A percentile compares a stretch with the other conserved stretches of the same genome.
These are phyloP conservation scores for Garra rufa DNA, from an alignment of 2,113 vertebrate genomes.

Conservation along the genomic window DNA sequence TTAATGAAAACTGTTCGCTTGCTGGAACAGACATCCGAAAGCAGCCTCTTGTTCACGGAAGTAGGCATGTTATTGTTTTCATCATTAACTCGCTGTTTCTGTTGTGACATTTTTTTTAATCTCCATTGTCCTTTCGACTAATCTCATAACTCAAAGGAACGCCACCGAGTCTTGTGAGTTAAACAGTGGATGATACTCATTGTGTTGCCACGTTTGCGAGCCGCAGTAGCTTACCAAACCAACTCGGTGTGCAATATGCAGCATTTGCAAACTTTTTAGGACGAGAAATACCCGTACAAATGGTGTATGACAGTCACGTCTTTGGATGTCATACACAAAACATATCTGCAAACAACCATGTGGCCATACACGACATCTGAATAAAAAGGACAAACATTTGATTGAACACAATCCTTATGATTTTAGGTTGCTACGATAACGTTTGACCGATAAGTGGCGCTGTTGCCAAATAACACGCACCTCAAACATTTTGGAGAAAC, in stretches of 20 bases:
- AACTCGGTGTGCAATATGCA: background rate
- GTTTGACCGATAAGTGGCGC: background rate
- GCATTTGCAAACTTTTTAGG: background rate
- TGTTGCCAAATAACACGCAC: background rate
- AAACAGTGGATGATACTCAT: background rate
- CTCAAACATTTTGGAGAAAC: background rate
- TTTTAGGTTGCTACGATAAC: background rate
- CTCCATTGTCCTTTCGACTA: background rate
- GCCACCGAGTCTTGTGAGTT: background rate
- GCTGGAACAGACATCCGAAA: background rate
- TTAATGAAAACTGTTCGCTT: background rate
- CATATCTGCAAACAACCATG: background rate
- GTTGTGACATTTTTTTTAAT: background rate
- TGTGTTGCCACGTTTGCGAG: slow-evolving; percentile 15
- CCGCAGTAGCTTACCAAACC: background rate
- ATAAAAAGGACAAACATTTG: background rate
- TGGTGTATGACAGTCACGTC: background rate
- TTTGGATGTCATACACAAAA: background rate
- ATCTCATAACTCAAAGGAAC: too few relatives aligned
- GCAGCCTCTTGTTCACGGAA: slow-evolving; percentile 11
- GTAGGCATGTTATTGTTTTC: slow-evolving; percentile 7
- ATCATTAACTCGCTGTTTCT: background rate
- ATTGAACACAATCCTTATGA: background rate
- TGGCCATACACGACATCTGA: background rate
- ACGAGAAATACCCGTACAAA: background rate